phyloP scores from a whole-genome alignment of 1,140 invertebrate genomes.

The Halotydeus destructor region DNA sequence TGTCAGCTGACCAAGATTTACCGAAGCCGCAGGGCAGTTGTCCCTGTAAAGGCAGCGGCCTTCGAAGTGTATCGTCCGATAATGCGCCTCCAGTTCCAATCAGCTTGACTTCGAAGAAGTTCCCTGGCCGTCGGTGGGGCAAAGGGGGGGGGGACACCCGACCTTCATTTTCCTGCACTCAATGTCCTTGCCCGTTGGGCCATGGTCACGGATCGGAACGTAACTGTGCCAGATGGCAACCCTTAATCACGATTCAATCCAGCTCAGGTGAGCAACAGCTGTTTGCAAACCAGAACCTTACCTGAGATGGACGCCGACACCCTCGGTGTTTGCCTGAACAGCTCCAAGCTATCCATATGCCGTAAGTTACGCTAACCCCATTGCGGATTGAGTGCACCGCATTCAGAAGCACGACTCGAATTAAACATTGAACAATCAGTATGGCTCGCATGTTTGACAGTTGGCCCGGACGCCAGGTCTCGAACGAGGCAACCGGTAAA shows the following conservation, averaged over 20 bases:
- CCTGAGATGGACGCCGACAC: constrained; percentile 81
- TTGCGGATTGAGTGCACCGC: constrained; percentile 90
- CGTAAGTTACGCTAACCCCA: constrained; percentile 98
- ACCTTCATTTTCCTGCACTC: constrained; percentile 95
- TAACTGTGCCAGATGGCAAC: constrained; percentile 34
- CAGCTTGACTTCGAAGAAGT: constrained; percentile 70
- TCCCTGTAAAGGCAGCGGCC: constrained; percentile 88
- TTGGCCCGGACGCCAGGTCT: neutral
- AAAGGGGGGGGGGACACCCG: no score
- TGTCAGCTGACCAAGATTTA: constrained; percentile 53
- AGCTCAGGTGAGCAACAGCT: constrained; percentile 14
- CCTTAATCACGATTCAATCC: constrained; percentile 3
- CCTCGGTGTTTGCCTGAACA: constrained; percentile 93
- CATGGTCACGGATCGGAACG: constrained; percentile 88
- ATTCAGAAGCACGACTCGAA: constrained; percentile 72
- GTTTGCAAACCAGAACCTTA: constrained; percentile 7
- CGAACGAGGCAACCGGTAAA: neutral
- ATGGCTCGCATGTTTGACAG: neutral
- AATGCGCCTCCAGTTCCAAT: constrained; percentile 63
- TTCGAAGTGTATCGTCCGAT: constrained; percentile 74
- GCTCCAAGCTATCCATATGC: constrained; percentile 98
- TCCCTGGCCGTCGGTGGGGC: constrained; percentile 91
- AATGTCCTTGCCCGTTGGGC: constrained; percentile 97
- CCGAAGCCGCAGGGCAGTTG: constrained; percentile 72
- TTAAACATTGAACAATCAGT: neutral